Base-by-base conservation (phyloP, 2,888 invertebrate genomes). In the Strigamia maritima region DNA sequence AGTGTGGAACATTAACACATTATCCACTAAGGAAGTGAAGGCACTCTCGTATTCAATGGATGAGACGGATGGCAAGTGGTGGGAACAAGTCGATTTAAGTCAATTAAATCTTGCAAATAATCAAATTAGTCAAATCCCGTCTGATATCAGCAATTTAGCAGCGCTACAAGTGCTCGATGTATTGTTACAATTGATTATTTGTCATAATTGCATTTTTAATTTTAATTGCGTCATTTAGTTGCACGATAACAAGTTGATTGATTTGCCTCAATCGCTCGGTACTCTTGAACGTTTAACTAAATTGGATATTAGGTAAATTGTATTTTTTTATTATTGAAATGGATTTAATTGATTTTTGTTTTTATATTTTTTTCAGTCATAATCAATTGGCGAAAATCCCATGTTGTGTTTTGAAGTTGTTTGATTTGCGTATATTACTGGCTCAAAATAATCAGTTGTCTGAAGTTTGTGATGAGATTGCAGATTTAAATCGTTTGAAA, bases 1-100 rank as follows among this genome's bases (percentile, higher is more conserved):
- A 79, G 87, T 88, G 16, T 88, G 87, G 87, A 84, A 84, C 76
- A 83, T 88, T 28, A 86, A 87, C 81, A 81, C 85, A n/a, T 85
- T 87, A 81, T 84, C 86, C 22, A 84, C 85, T 19, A 86, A 86
- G 79, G 87, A 87, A 80, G 83, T 84, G 0, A 85, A 85, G 81
- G 83, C 83, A 44, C 83, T 86, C 8, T 82, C 83, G 0, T 80
- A 84, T 44, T 83, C 83, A 16, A 81, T 84, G 81, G 83, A 82
- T 24, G 80, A 80, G 79, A 86, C 86, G 79, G 86, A 86, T 38
- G 84, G 86, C 65, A 89, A 89, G 81, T 96, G 95, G 95, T 94
- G 94, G 94, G 93, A 92, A 85, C 90, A 92, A 83, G 91, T 92
- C 83, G 91, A 93, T 1, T 87, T 96, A 26, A 91, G 90, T 81